These are phyloP conservation scores for Euura saliciscinereae DNA, from an alignment of 1,140 invertebrate species.

Conservation along the genomic window DNA sequence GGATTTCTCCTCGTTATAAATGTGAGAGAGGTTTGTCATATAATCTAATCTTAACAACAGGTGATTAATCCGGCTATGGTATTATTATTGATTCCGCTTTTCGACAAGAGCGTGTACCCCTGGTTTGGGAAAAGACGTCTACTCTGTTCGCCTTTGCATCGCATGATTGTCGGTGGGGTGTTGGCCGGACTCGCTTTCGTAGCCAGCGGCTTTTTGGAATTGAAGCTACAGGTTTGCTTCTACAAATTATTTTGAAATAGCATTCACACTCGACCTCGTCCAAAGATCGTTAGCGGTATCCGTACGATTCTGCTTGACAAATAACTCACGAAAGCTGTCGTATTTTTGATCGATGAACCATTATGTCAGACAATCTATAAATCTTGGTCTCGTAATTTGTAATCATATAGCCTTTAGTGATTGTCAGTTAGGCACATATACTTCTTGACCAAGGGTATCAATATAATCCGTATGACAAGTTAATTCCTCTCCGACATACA, in stretches of 20 bases:
- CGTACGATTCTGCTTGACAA: not conserved
- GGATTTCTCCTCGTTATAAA: not conserved
- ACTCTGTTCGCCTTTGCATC: conserved; percentile 65
- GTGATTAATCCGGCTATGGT: conserved; percentile 74
- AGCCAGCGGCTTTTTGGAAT: conserved; percentile 26
- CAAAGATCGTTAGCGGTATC: not conserved
- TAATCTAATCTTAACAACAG: conserved; percentile 13
- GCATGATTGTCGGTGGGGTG: conserved; percentile 71
- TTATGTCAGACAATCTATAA: no score
- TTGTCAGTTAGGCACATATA: no score
- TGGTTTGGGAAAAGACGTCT: conserved; percentile 41
- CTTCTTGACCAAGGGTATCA: no score
- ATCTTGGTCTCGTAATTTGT: no score
- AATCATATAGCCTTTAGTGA: no score
- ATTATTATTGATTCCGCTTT: conserved; percentile 72
- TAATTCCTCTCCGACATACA: not conserved
- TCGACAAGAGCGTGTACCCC: conserved; percentile 65
- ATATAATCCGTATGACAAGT: no score
- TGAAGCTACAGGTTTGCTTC: conserved; percentile 24
- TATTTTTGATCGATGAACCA: not conserved
- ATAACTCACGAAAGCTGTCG: not conserved
- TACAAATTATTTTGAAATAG: not conserved
- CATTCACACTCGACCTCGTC: not conserved
- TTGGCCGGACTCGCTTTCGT: conserved; percentile 69
- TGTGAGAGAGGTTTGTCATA: not conserved